Evolutionary conservation across 2,888 invertebrate species (phyloP), one percentile per base, ranked within the genome.

Genomic region (Erannis defoliaria): DNA sequence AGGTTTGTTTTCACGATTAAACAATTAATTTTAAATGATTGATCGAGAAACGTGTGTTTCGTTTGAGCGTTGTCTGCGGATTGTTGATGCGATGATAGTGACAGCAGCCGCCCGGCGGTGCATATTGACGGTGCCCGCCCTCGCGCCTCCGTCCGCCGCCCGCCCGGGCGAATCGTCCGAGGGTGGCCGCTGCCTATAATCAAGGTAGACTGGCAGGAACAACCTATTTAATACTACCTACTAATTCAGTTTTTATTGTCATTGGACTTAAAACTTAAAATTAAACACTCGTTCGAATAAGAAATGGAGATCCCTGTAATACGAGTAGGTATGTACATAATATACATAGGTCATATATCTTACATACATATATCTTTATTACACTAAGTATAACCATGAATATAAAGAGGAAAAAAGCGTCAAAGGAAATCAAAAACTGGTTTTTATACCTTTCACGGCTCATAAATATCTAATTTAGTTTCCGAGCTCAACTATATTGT

Each of bases 31-130:
- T 38, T 31, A 50, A 26, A 18, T 3, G 4, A 8, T 8, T 4
- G 37, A n/a, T 33, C 12, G 14, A 26, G 33, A 23, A n/a, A n/a
- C n/a, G 23, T 19, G 6, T 29, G 16, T 33, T 21, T 37, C 4
- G 45, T 33, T 37, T n/a, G n/a, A 16, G 45, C 23, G 38, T n/a
- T 26, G 45, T 45, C 51, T 66, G 23, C 56, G 70, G 66, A 75
- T 77, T 79, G 80, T 79, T 75, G 77, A 76, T 76, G 75, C 74
- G 72, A 73, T 70, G 76, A 71, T 26, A 67, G 71, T 67, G 75
- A 81, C 81, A 78, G 80, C 78, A 75, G 70, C 57, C 69, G 71
- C 59, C 64, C 73, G 72, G 75, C 74, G 76, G 77, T 83, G 82
- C 81, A 81, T 78, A 78, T 77, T 76, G 78, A 76, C 67, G 70